A percentile compares a stretch with the other conserved stretches of the same genome.
These are phyloP conservation scores for Ancistrus triradiatus DNA, from an alignment of 2,113 vertebrate genomes.

Conservation along the genomic window DNA sequence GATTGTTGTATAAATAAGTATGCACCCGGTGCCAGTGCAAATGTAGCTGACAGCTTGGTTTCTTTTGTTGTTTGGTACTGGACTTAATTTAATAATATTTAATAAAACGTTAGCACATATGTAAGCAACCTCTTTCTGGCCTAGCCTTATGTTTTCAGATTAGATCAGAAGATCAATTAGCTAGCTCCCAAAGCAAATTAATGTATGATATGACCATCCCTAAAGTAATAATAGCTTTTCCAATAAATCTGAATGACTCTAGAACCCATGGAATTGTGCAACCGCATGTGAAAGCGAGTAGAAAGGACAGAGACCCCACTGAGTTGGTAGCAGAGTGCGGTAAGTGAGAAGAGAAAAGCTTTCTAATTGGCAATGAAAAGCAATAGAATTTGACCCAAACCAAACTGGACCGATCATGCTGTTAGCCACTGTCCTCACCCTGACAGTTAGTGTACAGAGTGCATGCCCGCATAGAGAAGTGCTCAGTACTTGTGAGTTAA, in stretches of 20 bases:
- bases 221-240: too few species aligned
- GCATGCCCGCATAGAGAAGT: constrained; percentile 55
- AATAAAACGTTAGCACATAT: too few species aligned
- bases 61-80: too few species aligned
- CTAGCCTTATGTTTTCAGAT: not conserved
- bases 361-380: constrained; percentile 38
- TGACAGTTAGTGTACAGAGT: constrained; percentile 46
- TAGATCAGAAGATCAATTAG: too few species aligned
- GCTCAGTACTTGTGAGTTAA: constrained; percentile 31
- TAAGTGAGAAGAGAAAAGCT: constrained; percentile 40
- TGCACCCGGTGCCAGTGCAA: too few species aligned
- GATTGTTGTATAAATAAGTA: too few species aligned
- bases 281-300: constrained; percentile 36
- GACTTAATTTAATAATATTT: too few species aligned
- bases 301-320: constrained; percentile 22
- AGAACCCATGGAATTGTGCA: not conserved
- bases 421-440: constrained; percentile 50
- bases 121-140: too few species aligned
- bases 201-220: too few species aligned
- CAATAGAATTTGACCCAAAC: constrained; percentile 52
- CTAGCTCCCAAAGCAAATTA: too few species aligned
- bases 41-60: too few species aligned
- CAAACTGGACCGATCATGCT: constrained; percentile 61
- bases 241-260: not conserved
- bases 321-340: constrained; percentile 32